Evolutionary conservation across 1,140 invertebrate species (phyloP).

Genomic region (Drosophila micromelanica): DNA sequence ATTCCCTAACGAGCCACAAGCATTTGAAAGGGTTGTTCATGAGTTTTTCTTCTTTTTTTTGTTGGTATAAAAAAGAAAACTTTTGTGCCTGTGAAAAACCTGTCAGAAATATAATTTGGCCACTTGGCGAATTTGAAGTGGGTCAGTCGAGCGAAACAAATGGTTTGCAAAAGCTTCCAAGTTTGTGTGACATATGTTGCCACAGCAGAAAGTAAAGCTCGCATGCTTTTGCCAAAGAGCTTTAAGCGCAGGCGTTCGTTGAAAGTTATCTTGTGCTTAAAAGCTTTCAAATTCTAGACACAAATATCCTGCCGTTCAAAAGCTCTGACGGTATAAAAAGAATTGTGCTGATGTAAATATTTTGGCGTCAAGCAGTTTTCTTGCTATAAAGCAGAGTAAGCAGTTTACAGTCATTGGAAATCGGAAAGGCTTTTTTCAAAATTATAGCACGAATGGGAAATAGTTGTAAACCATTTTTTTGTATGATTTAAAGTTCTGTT

Average conservation of each 20-base stretch:
- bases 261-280: neutral
- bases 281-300: neutral
- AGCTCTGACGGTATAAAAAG: slow-evolving; percentile 17
- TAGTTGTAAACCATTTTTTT: too few relatives aligned
- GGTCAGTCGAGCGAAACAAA: slow-evolving; percentile 38
- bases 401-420: neutral
- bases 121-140: slow-evolving; percentile 31
- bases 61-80: neutral
- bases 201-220: neutral
- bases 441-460: too few relatives aligned
- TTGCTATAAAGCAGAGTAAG: slow-evolving; percentile 32
- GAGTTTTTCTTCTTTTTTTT: too few relatives aligned
- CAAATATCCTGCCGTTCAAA: neutral
- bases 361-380: neutral
- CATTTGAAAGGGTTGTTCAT: slow-evolving; percentile 22
- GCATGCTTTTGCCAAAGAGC: neutral
- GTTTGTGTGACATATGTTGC: neutral
- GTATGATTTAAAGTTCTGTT: neutral
- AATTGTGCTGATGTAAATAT: neutral
- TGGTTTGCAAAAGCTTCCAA: neutral
- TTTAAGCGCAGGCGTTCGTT: neutral
- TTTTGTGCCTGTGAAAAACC: slow-evolving; percentile 11
- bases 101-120: slow-evolving; percentile 30
- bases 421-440: neutral
- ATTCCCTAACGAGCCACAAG: neutral